phyloP scores from a whole-genome alignment of 92 coral and sea anemone genomes.

The Phenganax marumi region DNA sequence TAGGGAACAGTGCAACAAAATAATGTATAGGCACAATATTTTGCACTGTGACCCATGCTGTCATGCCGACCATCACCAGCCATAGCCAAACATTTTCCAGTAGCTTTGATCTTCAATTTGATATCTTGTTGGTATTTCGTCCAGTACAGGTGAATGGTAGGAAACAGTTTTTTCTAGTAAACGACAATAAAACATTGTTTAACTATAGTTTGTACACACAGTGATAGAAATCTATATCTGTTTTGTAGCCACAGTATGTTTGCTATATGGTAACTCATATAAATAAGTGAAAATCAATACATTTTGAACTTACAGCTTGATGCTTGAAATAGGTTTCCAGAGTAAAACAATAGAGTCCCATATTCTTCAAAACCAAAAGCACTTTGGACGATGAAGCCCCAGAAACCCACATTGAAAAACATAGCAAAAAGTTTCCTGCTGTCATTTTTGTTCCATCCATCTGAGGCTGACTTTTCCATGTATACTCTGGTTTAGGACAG shows the following conservation, averaged over 20 bases:
- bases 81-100: background rate
- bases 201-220: too few species aligned
- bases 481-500: conserved; percentile 47
- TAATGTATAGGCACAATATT: conserved; percentile 1
- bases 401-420: conserved; percentile 51
- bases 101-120: background rate
- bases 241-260: too few species aligned
- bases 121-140: conserved; percentile 8
- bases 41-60: conserved; percentile 5
- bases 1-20: conserved; percentile 19
- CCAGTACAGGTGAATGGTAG: conserved; percentile 17
- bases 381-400: conserved; percentile 58
- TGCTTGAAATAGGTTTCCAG: conserved; percentile 57
- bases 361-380: conserved; percentile 45
- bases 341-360: conserved; percentile 56
- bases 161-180: conserved; percentile 46
- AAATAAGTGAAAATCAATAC: too few species aligned
- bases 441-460: conserved; percentile 59
- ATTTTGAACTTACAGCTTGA: conserved; percentile 61
- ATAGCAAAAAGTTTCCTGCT: conserved; percentile 54
- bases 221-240: too few species aligned
- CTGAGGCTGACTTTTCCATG: conserved; percentile 58
- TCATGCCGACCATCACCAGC: conserved; percentile 28
- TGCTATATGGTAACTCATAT: too few species aligned
- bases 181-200: conserved; percentile 20